Conservation (phyloP, 2,113 vertebrate genomes). For the Melanocharis versteri region DNA sequence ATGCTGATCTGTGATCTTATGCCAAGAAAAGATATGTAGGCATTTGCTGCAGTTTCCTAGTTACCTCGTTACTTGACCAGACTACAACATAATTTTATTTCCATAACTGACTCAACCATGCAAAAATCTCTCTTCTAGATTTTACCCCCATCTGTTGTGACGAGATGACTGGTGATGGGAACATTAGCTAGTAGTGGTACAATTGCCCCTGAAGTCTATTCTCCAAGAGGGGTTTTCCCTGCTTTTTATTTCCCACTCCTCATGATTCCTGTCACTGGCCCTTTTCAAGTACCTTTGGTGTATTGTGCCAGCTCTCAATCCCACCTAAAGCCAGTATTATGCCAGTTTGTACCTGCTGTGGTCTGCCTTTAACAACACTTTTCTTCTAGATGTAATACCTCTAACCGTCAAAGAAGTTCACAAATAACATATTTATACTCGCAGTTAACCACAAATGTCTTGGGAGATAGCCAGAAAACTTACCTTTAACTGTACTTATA, state of each 20-base stretch:
- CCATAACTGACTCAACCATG: neutral
- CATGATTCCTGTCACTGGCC: neutral
- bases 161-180: neutral
- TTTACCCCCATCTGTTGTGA: neutral
- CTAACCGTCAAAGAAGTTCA: neutral
- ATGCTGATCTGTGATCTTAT: neutral
- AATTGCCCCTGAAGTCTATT: neutral
- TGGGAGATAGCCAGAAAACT: neutral
- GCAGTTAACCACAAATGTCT: neutral
- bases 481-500: neutral
- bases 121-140: neutral
- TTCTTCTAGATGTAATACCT: neutral
- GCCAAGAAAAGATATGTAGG: neutral
- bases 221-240: neutral
- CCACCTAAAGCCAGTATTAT: neutral
- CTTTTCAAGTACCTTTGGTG: neutral
- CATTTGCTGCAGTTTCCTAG: neutral
- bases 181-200: neutral
- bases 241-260: neutral
- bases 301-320: neutral
- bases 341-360: neutral
- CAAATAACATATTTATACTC: neutral
- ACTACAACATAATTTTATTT: neutral
- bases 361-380: neutral
- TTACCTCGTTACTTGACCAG: neutral